Evolutionary conservation across 2,797 vertebrate genomes (phyloP), one percentile per base, ranked within the genome.

Genomic region (Telmatherina bonti): DNA sequence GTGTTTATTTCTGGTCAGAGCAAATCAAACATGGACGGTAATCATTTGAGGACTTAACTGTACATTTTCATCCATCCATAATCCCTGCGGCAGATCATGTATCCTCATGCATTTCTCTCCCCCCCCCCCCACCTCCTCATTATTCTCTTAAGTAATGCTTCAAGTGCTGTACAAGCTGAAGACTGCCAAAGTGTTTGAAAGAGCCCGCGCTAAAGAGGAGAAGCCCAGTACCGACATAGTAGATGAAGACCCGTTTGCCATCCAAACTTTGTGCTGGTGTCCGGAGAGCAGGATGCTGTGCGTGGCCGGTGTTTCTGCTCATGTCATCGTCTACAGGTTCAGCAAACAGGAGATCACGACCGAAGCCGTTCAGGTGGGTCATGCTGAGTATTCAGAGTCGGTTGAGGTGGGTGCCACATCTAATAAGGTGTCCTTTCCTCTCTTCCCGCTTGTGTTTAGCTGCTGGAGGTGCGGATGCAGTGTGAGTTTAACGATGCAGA

Each of bases 91-190:
- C 4, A 41, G 38, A 41, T 41, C 1, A 15, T 6, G 38, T 41
- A 10, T 18, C 53, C 26, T 55, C 9, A 15, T 31, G 53, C 29
- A 20, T 9, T 61, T 13, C 1, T 45, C 3, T 30, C 24, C 59
- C 57, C 59, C 38, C 12, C 2, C 7, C 7, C 62, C 36, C 5
- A 15, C 22, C 10, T 11, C 10, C 8, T 15, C 10, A 26, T 53
- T 53, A 27, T 26, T n/a, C 11, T 81, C 18, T 45, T 79, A n/a
- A 99, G 98, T 99, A 90, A 99, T 96, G 36, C 93, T 99, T 36
- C 98, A 99, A 94, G 96, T 99, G 78, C 92, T 99, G 83, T 99
- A 99, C 93, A 99, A 99, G 90, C 90, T 99, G 79, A 99, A 99
- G 95, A 99, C 98, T 41, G 96, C 96, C 86, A 99, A 99, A 94